Conservation (phyloP, 2,113 vertebrate species). For the Turnix velox region DNA sequence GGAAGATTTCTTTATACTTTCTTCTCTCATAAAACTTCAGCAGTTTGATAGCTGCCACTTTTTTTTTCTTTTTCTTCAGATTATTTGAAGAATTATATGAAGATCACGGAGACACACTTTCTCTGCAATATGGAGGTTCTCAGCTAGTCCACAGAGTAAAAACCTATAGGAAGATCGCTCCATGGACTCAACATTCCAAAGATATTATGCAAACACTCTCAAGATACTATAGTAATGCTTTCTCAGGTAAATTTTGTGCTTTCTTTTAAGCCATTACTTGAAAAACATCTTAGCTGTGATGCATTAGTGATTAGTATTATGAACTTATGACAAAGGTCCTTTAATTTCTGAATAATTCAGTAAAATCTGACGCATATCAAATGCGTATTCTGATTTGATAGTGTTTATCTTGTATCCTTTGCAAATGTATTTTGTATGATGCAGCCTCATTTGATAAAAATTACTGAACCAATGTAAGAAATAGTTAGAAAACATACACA, state of each 20-base stretch:
- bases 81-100: constrained; percentile 98
- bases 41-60: not conserved
- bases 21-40: not conserved
- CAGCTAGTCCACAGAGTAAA: constrained; percentile 97
- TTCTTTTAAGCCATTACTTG: not conserved
- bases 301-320: not conserved
- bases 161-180: constrained; percentile 96
- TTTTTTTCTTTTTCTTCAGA: constrained; percentile 65
- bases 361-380: not conserved
- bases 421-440: not conserved
- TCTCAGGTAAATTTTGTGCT: constrained; percentile 82
- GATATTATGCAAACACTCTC: constrained; percentile 98
- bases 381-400: not conserved
- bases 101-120: constrained; percentile 96
- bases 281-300: not conserved
- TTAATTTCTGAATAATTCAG: not conserved
- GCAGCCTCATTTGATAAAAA: not conserved
- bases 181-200: constrained; percentile 97
- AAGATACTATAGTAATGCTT: constrained; percentile 96
- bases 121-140: constrained; percentile 95
- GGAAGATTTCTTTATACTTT: not conserved
- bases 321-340: not conserved
- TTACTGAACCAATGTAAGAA: not conserved
- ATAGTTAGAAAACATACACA: not conserved
- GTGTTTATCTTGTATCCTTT: not conserved